Conservation (phyloP, 2,797 vertebrate species). For the Rhadinocentrus ornatus region DNA sequence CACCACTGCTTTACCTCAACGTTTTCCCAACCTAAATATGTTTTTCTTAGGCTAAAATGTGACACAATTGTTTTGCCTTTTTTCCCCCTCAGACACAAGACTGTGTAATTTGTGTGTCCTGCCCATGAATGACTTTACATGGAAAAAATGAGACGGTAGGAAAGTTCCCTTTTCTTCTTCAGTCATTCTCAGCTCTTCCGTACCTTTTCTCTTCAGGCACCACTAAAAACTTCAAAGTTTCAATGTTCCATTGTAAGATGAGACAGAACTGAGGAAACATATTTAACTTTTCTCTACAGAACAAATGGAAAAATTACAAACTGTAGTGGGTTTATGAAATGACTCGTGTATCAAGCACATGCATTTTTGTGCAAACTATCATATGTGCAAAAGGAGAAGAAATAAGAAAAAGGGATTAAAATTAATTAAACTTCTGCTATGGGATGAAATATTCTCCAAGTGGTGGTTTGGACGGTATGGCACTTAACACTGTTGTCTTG, state of each 20-base stretch:
- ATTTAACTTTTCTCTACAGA: not conserved
- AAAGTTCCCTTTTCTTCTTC: slow-evolving; percentile 67
- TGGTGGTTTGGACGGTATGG: not conserved
- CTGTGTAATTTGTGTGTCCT: slow-evolving; percentile 49
- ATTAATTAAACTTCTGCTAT: not conserved
- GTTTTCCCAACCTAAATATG: slow-evolving; percentile 2
- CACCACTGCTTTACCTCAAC: slow-evolving; percentile 15
- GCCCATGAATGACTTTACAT: slow-evolving; percentile 65
- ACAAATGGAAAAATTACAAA: not conserved
- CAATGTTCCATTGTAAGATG: slow-evolving; percentile 6
- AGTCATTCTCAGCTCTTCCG: slow-evolving; percentile 21
- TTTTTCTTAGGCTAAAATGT: slow-evolving; percentile 18
- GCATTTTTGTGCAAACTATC: not conserved
- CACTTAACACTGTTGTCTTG: not conserved
- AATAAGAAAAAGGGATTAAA: slow-evolving; percentile 3
- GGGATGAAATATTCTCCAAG: not conserved
- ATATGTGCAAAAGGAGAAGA: not conserved
- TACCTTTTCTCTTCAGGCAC: slow-evolving; percentile 24
- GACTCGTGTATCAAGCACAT: not conserved
- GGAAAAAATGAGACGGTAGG: slow-evolving; percentile 76
- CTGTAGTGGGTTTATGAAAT: not conserved
- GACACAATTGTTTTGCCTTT: slow-evolving; percentile 22
- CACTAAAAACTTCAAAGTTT: slow-evolving; percentile 23
- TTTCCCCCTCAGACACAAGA: slow-evolving; percentile 26
- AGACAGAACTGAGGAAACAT: not conserved